Base-by-base conservation (phyloP, 1,140 invertebrate genomes). In the Argopecten irradians region DNA sequence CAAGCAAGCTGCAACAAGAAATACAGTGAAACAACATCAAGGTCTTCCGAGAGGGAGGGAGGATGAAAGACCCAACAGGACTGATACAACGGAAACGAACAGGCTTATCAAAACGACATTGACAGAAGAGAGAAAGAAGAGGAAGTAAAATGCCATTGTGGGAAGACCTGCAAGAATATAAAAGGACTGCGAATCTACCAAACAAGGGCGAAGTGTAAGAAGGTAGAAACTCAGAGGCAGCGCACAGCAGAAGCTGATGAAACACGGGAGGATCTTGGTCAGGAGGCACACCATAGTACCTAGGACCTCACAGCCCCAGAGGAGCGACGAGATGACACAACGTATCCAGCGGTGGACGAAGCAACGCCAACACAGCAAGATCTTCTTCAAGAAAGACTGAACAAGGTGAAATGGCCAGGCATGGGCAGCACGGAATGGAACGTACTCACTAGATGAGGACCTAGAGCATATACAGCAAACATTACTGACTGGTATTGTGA, bases 241-340 rank as follows among this genome's bases (percentile, higher is more conserved):
- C 46, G 71, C 34, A 84, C n/a, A 36, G 43, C 71, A 83, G 34
- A 88, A 46, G 41, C 35, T 55, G 34, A 8, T 86, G 88, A n/a
- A n/a, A n/a, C n/a, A n/a, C n/a, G n/a, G n/a, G n/a, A n/a, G n/a
- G n/a, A n/a, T n/a, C n/a, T n/a, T n/a, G n/a, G n/a, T n/a, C n/a
- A n/a, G n/a, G n/a, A n/a, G n/a, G n/a, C n/a, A n/a, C n/a, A n/a
- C n/a, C n/a, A n/a, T n/a, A n/a, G n/a, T n/a, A n/a, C n/a, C n/a
- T n/a, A 89, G 71, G 84, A 86, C 88, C 84, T 86, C 55, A 85
- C 85, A 86, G 35, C 71, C n/a, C 34, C 36, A 87, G 89, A 87
- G 13, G 82, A 88, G 46, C 28, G 33, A 13, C 39, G 34, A 87
- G 82, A 87, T 22, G 41, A 87, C 33, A 87, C 33, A 82, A 89